phyloP scores from a whole-genome alignment of 2,888 invertebrate species.

The Tinea semifulvella region DNA sequence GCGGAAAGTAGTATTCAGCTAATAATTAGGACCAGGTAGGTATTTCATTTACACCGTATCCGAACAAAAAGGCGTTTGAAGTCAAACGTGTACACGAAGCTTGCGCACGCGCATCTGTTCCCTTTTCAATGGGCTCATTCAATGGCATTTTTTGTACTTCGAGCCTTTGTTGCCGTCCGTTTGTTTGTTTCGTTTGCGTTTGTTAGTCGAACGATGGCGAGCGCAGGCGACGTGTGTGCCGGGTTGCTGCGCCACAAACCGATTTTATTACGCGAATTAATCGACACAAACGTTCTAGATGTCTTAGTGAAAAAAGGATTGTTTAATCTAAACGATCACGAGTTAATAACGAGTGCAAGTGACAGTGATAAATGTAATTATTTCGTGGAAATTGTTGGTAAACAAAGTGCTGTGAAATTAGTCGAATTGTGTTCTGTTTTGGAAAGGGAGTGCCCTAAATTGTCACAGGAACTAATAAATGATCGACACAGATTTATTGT shows the following conservation, averaged over 20 bases:
- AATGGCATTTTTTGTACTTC: slow-evolving; percentile 12
- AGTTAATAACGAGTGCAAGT: slow-evolving; percentile 54
- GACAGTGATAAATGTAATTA: slow-evolving; percentile 66
- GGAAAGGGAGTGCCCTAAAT: slow-evolving; percentile 70
- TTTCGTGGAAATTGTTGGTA: slow-evolving; percentile 70
- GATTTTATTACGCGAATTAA: slow-evolving; percentile 68
- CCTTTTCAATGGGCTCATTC: slow-evolving; percentile 14
- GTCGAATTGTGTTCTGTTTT: slow-evolving; percentile 70
- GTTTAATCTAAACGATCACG: slow-evolving; percentile 69
- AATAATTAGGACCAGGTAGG: no score
- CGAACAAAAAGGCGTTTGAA: neutral
- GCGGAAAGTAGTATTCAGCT: no score
- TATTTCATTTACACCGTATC: no score
- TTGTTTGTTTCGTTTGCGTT: slow-evolving; percentile 9
- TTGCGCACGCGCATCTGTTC: slow-evolving; percentile 14
- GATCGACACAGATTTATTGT: slow-evolving; percentile 62
- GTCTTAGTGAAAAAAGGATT: slow-evolving; percentile 72
- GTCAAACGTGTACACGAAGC: neutral
- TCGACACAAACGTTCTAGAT: slow-evolving; percentile 69
- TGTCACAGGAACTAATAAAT: slow-evolving; percentile 69
- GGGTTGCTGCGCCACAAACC: slow-evolving; percentile 70
- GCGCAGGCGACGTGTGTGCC: slow-evolving; percentile 65
- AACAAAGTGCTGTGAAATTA: slow-evolving; percentile 68
- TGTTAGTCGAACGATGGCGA: slow-evolving; percentile 58
- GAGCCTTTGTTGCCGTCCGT: slow-evolving; percentile 12